phyloP scores from a whole-genome alignment of 2,797 vertebrate genomes.

The Scyliorhinus canicula region DNA sequence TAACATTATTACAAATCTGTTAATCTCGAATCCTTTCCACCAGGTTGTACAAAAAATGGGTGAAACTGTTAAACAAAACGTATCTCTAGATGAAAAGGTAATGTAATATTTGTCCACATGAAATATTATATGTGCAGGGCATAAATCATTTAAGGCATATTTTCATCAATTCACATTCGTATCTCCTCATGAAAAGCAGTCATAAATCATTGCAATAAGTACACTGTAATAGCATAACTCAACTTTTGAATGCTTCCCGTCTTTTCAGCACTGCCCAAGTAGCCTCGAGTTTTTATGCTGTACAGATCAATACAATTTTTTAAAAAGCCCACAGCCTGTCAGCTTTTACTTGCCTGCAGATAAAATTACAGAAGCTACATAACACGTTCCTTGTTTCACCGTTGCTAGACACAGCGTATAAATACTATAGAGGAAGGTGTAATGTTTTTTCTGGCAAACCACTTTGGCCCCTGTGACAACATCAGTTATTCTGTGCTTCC shows the following conservation, averaged over 20 bases:
- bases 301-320: constrained; percentile 29
- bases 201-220: constrained; percentile 14
- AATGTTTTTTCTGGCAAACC: constrained; percentile 34
- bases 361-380: constrained; percentile 35
- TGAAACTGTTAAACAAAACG: neutral
- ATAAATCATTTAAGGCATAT: constrained; percentile 16
- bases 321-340: constrained; percentile 23
- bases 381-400: constrained; percentile 31
- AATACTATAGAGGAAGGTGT: constrained; percentile 35
- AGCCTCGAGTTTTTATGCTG: constrained; percentile 11
- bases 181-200: constrained; percentile 22
- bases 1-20: neutral
- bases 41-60: neutral
- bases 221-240: neutral
- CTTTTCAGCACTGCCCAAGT: neutral
- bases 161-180: neutral
- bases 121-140: neutral
- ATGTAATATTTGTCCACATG: neutral
- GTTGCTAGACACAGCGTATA: constrained; percentile 35
- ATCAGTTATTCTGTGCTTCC: constrained; percentile 11
- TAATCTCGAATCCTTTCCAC: neutral
- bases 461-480: constrained; percentile 28
- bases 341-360: constrained; percentile 16
- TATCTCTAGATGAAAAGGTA: neutral
- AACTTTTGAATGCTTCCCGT: neutral